These are phyloP conservation scores for Anneissia japonica DNA, from an alignment of 35 echinoderm and acorn worm species.

Conservation along the genomic window DNA sequence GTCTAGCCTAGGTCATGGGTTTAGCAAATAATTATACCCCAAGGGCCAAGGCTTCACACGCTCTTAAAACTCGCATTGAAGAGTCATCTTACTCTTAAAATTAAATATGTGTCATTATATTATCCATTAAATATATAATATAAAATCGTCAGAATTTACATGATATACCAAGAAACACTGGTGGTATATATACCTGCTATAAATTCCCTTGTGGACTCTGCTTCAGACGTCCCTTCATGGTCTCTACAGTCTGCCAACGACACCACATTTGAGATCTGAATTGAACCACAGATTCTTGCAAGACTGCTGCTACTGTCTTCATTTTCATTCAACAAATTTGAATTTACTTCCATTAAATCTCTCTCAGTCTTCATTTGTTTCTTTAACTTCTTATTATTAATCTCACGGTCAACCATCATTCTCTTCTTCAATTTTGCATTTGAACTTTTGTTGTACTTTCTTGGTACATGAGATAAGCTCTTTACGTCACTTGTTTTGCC, in stretches of 20 bases:
- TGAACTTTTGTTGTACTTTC: background rate
- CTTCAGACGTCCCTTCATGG: too few relatives aligned
- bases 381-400: background rate
- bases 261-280: background rate
- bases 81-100: too few relatives aligned
- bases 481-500: background rate
- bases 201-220: background rate
- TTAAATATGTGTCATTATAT: too few relatives aligned
- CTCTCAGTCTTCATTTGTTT: background rate
- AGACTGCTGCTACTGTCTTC: background rate
- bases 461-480: background rate
- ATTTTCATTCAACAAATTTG: background rate
- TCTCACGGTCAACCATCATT: background rate
- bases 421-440: background rate
- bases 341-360: background rate
- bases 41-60: too few relatives aligned
- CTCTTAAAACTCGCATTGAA: too few relatives aligned
- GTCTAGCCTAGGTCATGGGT: too few relatives aligned
- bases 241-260: background rate
- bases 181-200: background rate
- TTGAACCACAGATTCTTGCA: too few relatives aligned
- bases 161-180: too few relatives aligned
- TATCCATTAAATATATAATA: too few relatives aligned
- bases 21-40: too few relatives aligned
- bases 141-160: too few relatives aligned